Conservation (phyloP, 1,140 invertebrate species). For the Drosophila pallidifrons region DNA sequence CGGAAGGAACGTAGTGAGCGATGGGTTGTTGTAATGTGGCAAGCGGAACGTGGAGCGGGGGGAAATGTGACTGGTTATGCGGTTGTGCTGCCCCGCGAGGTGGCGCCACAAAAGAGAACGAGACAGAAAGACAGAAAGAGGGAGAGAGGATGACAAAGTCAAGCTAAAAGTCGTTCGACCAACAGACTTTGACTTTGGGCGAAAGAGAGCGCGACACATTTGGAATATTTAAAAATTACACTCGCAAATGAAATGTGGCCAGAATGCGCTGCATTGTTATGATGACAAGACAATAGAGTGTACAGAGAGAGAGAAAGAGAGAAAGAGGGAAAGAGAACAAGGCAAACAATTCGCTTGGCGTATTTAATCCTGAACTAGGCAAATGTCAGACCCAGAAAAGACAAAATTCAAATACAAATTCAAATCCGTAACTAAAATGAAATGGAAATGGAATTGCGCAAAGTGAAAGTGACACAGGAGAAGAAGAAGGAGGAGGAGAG, state of each 20-base stretch:
- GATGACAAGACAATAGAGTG: slow-evolving; percentile 32
- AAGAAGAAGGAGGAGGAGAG: background rate
- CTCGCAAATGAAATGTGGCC: slow-evolving; percentile 67
- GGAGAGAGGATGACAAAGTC: slow-evolving; percentile 6
- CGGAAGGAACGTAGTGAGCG: slow-evolving; percentile 57
- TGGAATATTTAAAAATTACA: slow-evolving; percentile 69
- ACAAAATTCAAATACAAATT: background rate
- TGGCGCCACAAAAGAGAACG: slow-evolving; percentile 12
- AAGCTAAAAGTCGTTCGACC: slow-evolving; percentile 10
- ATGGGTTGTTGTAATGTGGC: slow-evolving; percentile 45
- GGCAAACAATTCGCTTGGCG: slow-evolving; percentile 31
- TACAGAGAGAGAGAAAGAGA: no score
- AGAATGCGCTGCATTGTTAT: slow-evolving; percentile 33
- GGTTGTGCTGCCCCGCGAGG: slow-evolving; percentile 26
- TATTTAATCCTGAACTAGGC: slow-evolving; percentile 37
- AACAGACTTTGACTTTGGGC: background rate
- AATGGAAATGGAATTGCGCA: slow-evolving; percentile 23
- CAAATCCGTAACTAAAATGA: slow-evolving; percentile 20
- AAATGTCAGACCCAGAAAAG: slow-evolving; percentile 41
- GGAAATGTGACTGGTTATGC: slow-evolving; percentile 32
- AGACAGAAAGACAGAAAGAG: background rate
- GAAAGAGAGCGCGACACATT: background rate
- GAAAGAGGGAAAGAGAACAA: background rate
- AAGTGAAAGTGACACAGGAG: slow-evolving; percentile 11
- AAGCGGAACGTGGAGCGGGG: background rate